Percentiles rank a stretch among this genome's conserved stretches.
phyloP scores from a whole-genome alignment of 1,140 invertebrate genomes.

The Laodelphax striatellus region DNA sequence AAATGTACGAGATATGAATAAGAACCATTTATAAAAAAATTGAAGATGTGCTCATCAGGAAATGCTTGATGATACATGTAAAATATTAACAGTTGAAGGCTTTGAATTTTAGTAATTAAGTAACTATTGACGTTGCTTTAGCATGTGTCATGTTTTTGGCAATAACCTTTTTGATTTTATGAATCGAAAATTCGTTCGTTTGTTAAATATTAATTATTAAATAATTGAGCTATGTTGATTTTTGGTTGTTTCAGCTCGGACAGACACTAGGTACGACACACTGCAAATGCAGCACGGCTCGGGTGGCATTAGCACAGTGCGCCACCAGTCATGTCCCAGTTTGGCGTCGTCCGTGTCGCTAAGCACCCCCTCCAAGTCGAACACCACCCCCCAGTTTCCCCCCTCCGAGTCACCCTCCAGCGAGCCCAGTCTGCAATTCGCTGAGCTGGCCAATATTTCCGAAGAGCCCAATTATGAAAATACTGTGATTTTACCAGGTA shows the following conservation, averaged over 20 bases:
- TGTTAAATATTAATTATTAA: too few species aligned
- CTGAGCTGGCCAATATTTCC: conserved; percentile 30
- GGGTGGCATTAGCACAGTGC: conserved; percentile 20
- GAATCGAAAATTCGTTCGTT: too few species aligned
- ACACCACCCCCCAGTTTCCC: conserved; percentile 24
- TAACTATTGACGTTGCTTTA: too few species aligned
- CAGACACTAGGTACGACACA: conserved; percentile 35
- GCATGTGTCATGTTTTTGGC: too few species aligned
- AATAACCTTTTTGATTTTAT: too few species aligned
- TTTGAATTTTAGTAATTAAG: too few species aligned
- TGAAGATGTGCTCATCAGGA: too few species aligned
- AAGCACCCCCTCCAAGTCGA: conserved; percentile 17
- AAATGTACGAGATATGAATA: too few species aligned
- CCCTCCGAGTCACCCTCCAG: conserved; percentile 27
- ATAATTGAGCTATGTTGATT: too few species aligned
- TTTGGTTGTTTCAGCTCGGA: conserved; percentile 22
- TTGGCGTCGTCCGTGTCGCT: conserved; percentile 14
- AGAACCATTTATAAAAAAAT: too few species aligned
- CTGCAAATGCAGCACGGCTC: conserved; percentile 30
- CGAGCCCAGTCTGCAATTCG: conserved; percentile 26
- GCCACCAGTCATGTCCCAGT: conserved; percentile 23
- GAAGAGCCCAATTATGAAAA: conserved; percentile 47
- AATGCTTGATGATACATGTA: too few species aligned
- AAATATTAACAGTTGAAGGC: too few species aligned
- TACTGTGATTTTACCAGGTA: conserved; percentile 43